Conservation (phyloP, 1,140 invertebrate genomes). For the Achroia grisella region DNA sequence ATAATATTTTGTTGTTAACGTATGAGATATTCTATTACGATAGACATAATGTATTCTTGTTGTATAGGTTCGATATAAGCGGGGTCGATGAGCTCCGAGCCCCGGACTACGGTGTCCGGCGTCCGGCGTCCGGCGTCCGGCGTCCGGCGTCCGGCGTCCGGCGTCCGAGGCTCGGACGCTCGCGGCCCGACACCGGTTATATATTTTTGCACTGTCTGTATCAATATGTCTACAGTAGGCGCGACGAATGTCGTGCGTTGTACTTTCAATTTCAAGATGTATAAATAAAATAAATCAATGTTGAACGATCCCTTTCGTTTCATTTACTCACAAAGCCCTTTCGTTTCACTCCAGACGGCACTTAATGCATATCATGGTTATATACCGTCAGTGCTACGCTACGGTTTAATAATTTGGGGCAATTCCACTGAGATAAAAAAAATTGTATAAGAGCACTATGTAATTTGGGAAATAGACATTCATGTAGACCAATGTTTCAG, state of each 20-base stretch:
- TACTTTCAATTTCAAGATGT: constrained; percentile 52
- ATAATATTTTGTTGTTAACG: constrained; percentile 23
- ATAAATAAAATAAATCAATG: constrained; percentile 54
- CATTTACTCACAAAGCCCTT: constrained; percentile 17
- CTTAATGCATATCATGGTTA: not conserved
- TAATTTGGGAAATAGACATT: too few relatives aligned
- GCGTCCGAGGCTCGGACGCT: not conserved
- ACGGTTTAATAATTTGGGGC: too few relatives aligned
- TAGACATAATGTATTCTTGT: constrained; percentile 32
- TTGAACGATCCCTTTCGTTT: constrained; percentile 47
- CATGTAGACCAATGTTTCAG: too few relatives aligned
- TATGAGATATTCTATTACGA: constrained; percentile 30
- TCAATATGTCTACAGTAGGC: not conserved
- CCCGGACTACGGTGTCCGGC: too few relatives aligned
- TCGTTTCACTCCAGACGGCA: constrained; percentile 11
- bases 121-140: not conserved
- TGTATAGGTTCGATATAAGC: constrained; percentile 24
- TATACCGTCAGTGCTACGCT: too few relatives aligned
- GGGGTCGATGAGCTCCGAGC: constrained; percentile 6
- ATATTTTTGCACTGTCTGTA: constrained; percentile 55
- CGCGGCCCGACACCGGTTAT: constrained; percentile 44
- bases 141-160: constrained; percentile 13
- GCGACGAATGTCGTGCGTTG: not conserved
- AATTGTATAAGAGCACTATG: too few relatives aligned
- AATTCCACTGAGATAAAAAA: too few relatives aligned